Conservation (phyloP, 1,140 invertebrate species). For the Campodea augens region DNA sequence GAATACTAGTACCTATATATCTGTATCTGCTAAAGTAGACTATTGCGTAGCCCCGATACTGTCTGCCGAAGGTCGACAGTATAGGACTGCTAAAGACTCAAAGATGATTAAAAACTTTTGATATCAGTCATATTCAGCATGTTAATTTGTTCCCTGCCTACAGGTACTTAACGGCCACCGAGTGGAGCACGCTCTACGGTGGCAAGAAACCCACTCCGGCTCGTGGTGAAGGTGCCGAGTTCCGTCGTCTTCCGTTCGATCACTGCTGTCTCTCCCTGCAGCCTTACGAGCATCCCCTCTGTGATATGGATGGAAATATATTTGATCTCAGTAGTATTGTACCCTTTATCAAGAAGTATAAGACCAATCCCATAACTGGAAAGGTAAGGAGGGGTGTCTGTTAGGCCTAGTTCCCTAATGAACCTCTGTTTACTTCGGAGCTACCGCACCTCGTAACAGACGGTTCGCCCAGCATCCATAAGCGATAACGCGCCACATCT, state of each 20-base stretch:
- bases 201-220: slow-evolving; percentile 57
- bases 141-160: slow-evolving; percentile 7
- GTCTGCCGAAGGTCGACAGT: slow-evolving; percentile 1
- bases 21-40: neutral
- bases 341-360: slow-evolving; percentile 80
- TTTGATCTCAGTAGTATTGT: slow-evolving; percentile 76
- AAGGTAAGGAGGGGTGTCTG: slow-evolving; percentile 39
- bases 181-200: slow-evolving; percentile 89
- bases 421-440: too few relatives aligned
- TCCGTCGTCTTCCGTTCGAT: slow-evolving; percentile 78
- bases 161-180: slow-evolving; percentile 88
- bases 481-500: too few relatives aligned
- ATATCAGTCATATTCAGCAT: neutral
- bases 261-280: slow-evolving; percentile 84
- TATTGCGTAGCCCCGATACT: too few relatives aligned
- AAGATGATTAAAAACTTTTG: neutral
- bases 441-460: too few relatives aligned
- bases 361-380: slow-evolving; percentile 85
- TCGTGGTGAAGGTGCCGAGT: slow-evolving; percentile 52
- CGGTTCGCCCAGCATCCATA: too few relatives aligned
- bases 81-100: neutral
- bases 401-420: too few relatives aligned
- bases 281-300: slow-evolving; percentile 83
- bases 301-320: slow-evolving; percentile 67
- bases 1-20: too few relatives aligned